phyloP scores from a whole-genome alignment of 2,797 vertebrate species.

The Pseudocheirus occidentalis region DNA sequence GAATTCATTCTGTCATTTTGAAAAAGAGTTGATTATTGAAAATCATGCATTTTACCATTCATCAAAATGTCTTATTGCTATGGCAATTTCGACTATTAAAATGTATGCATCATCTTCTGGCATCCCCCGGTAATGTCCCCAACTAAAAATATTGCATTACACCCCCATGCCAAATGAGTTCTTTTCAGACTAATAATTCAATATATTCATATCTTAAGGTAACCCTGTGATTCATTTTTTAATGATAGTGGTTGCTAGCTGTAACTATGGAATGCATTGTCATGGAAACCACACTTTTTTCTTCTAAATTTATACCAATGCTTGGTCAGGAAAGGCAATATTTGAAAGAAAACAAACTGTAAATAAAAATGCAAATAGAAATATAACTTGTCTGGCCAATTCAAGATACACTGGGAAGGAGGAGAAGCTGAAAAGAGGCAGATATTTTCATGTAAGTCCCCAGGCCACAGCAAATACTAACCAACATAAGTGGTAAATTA shows the following conservation, averaged over 20 bases:
- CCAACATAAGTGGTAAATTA: constrained; percentile 51
- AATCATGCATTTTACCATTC: constrained; percentile 57
- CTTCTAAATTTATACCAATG: constrained; percentile 80
- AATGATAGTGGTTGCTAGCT: constrained; percentile 82
- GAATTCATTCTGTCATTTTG: constrained; percentile 45
- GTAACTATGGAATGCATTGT: constrained; percentile 84
- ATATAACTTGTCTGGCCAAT: constrained; percentile 60
- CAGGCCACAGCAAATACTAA: constrained; percentile 30
- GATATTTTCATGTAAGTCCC: constrained; percentile 56
- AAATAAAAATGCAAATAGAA: constrained; percentile 63
- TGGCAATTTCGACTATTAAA: constrained; percentile 71
- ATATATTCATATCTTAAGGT: constrained; percentile 80
- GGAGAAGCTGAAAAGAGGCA: constrained; percentile 71
- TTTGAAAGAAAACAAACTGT: constrained; percentile 75
- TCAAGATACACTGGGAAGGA: constrained; percentile 52
- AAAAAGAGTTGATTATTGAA: constrained; percentile 70
- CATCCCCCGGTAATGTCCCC: constrained; percentile 73
- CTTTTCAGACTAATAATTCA: constrained; percentile 75
- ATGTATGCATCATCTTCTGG: constrained; percentile 63
- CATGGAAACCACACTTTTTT: constrained; percentile 82
- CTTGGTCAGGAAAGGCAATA: constrained; percentile 76
- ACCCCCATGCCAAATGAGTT: constrained; percentile 74
- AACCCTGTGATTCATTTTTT: constrained; percentile 82
- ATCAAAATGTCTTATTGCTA: constrained; percentile 60
- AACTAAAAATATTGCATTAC: constrained; percentile 80